Evolutionary conservation across 2,113 vertebrate genomes (phyloP), one percentile per base, ranked within the genome.

Genomic region (Gnathonemus longibarbis): DNA sequence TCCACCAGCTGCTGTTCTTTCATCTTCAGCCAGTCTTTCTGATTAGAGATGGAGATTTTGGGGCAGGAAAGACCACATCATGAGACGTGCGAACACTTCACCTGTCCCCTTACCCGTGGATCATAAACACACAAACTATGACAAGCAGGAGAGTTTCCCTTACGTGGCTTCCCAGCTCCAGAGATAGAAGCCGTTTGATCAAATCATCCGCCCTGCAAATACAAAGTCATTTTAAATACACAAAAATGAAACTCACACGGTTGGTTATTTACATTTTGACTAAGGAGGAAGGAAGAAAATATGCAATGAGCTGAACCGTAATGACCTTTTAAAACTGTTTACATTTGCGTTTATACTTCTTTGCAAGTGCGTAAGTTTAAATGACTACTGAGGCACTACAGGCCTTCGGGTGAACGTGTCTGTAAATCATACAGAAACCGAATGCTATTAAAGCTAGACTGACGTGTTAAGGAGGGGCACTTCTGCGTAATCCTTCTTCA

Each of bases 81-180:
- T 27, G 62, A 84, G 80, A 5, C 10, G 6, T 24, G 42, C 27
- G 49, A 11, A 17, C 35, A 74, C 11, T 87, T 11, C 58, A 80
- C 35, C 21, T 66, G 8, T 45, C 3, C 53, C 46, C 56, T 21
- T 45, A 62, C 13, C 42, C n/a, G 1, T 88, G 39, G 7, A 62
- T 24, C 13, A 8, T n/a, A n/a, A 45, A 58, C 7, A 21, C 19
- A 62, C 52, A 52, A 45, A 17, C 8, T 11, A 8, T 31, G 27
- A 13, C 13, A 35, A 87, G n/a, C 10, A n/a, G 56, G 2, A 3
- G 52, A 1, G 77, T 95, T 97, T 95, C 2, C 2, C 52, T 85
- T 92, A 99, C 98, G 93, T 97, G 96, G 91, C 89, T 96, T 9
- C 97, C 97, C 93, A 99, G 95, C 93, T 99, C 98, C 96, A 99